Evolutionary conservation across 2,113 vertebrate genomes (phyloP).

Genomic region (Sterna hirundo): DNA sequence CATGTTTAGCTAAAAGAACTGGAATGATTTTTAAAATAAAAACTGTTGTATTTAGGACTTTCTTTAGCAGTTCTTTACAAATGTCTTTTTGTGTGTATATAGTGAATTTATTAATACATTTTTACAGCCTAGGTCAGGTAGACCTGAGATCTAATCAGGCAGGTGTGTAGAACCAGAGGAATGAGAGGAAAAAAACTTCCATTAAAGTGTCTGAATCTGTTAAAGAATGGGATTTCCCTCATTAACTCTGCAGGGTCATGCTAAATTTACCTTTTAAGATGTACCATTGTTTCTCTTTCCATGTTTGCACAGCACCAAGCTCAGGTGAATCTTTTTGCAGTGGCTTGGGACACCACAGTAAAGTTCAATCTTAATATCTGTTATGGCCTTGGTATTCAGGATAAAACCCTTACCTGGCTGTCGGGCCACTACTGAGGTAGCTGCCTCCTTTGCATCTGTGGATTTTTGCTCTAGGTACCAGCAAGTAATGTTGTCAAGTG

Average conservation of each 20-base stretch:
- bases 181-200: neutral
- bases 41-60: neutral
- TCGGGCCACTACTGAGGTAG: neutral
- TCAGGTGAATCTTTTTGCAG: neutral
- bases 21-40: neutral
- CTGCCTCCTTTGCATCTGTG: neutral
- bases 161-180: neutral
- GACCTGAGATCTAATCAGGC: neutral
- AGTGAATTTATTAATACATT: neutral
- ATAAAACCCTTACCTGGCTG: neutral
- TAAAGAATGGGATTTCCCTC: neutral
- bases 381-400: neutral
- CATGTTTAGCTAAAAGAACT: neutral
- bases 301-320: neutral
- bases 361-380: neutral
- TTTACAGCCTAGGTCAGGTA: neutral
- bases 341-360: neutral
- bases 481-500: neutral
- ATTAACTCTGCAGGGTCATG: neutral
- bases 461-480: neutral
- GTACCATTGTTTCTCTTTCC: neutral
- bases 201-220: neutral
- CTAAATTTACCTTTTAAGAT: neutral
- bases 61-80: neutral
- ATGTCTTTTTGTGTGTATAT: neutral